These are phyloP conservation scores for Diogma glabrata DNA, from an alignment of 2,888 invertebrate species.

Conservation along the genomic window DNA sequence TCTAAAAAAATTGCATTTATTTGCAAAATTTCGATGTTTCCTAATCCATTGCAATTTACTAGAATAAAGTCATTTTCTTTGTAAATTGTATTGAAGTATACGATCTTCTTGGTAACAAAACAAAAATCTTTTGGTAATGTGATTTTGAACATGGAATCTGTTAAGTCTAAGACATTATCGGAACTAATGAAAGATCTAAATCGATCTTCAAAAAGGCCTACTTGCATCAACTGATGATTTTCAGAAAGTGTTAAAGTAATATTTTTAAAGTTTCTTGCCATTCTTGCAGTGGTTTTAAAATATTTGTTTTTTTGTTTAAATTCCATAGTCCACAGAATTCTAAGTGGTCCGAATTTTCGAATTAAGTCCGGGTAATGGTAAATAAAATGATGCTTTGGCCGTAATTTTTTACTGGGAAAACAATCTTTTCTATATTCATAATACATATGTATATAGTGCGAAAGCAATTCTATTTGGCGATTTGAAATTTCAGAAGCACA, in stretches of 20 bases:
- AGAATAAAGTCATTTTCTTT: too few relatives aligned
- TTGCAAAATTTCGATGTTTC: not conserved
- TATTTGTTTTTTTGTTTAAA: not conserved
- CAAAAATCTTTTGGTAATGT: not conserved
- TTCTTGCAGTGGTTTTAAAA: not conserved
- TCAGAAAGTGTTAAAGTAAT: not conserved
- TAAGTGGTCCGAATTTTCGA: not conserved
- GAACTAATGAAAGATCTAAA: not conserved
- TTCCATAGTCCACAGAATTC: not conserved
- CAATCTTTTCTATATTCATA: not conserved
- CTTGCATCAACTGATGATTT: not conserved
- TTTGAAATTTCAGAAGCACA: not conserved
- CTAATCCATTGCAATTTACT: not conserved
- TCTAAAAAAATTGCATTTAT: too few relatives aligned
- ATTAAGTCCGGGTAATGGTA: not conserved
- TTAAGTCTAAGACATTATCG: not conserved
- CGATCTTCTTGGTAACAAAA: not conserved
- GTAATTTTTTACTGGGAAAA: not conserved
- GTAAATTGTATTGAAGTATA: not conserved
- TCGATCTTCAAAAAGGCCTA: not conserved
- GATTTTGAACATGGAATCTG: not conserved
- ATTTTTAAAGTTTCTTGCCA: not conserved
- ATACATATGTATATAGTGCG: not conserved
- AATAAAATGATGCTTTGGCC: not conserved
- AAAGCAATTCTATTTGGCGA: not conserved